These are phyloP conservation scores for Cerceris ruficornis DNA, from an alignment of 2,888 invertebrate species.

Conservation along the genomic window DNA sequence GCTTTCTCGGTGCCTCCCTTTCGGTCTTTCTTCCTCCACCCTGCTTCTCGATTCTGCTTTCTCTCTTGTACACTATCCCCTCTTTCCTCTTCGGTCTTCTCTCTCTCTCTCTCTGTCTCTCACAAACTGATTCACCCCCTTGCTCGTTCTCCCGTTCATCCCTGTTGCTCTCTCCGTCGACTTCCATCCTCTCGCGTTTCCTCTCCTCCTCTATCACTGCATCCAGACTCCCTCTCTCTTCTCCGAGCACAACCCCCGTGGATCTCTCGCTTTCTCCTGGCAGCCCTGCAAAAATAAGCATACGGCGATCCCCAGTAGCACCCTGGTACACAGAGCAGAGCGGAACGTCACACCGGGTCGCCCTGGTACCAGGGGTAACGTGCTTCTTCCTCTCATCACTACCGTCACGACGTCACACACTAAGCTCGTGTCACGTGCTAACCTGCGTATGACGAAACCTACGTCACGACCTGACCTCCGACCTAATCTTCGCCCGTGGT, in stretches of 20 bases:
- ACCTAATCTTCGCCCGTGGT: slow-evolving; percentile 9
- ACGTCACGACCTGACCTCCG: slow-evolving; percentile 31
- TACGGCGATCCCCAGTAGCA: slow-evolving; percentile 72
- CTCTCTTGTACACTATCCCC: neutral
- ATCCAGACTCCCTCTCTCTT: slow-evolving; percentile 24
- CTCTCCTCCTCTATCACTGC: slow-evolving; percentile 20
- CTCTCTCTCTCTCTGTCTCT: slow-evolving; percentile 9
- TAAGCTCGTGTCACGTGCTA: slow-evolving; percentile 63
- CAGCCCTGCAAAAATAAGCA: slow-evolving; percentile 73
- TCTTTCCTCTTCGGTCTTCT: neutral
- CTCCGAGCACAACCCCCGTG: slow-evolving; percentile 11
- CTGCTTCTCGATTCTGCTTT: neutral
- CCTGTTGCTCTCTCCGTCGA: neutral
- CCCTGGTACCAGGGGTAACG: slow-evolving; percentile 58
- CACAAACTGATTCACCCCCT: slow-evolving; percentile 24
- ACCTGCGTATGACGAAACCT: slow-evolving; percentile 32
- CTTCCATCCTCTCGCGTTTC: slow-evolving; percentile 13
- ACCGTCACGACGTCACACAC: slow-evolving; percentile 54
- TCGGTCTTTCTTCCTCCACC: neutral
- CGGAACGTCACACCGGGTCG: slow-evolving; percentile 63
- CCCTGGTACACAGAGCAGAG: slow-evolving; percentile 70
- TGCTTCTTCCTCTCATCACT: slow-evolving; percentile 36
- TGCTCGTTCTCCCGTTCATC: slow-evolving; percentile 10
- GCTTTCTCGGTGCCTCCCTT: neutral
- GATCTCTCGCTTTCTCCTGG: slow-evolving; percentile 44